Evolutionary conservation across 2,888 invertebrate genomes (phyloP).

Genomic region (Microctonus brassicae): DNA sequence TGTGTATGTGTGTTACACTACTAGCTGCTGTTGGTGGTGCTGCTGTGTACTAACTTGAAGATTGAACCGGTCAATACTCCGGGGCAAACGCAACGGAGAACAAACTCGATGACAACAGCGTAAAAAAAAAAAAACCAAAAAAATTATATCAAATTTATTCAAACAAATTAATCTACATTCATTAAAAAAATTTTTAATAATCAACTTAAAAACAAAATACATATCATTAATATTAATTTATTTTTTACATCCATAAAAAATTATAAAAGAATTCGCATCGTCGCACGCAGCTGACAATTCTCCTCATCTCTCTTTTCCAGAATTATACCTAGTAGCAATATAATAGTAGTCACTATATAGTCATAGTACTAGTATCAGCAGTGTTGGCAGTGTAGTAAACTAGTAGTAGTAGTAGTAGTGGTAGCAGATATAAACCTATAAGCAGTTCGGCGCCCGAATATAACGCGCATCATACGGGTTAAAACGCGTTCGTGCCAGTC

Average conservation of each 20-base stretch:
- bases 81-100: slow-evolving; percentile 63
- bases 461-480: slow-evolving; percentile 40
- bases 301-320: not conserved
- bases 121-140: not conserved
- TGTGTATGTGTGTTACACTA: too few relatives aligned
- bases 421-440: too few relatives aligned
- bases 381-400: slow-evolving; percentile 27
- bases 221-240: too few relatives aligned
- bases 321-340: not conserved
- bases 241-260: too few relatives aligned
- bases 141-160: too few relatives aligned
- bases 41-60: not conserved
- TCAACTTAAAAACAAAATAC: too few relatives aligned
- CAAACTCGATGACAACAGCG: slow-evolving; percentile 38
- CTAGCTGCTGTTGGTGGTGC: slow-evolving; percentile 25
- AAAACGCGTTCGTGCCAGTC: slow-evolving; percentile 34
- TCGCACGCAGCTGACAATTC: slow-evolving; percentile 35
- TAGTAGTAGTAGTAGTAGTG: too few relatives aligned
- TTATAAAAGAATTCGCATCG: slow-evolving; percentile 12
- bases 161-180: too few relatives aligned
- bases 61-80: slow-evolving; percentile 69
- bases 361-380: not conserved
- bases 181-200: too few relatives aligned
- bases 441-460: slow-evolving; percentile 37
- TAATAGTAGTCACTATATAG: not conserved